Evolutionary conservation across 2,797 vertebrate species (phyloP).

Genomic region (Macropodus opercularis): DNA sequence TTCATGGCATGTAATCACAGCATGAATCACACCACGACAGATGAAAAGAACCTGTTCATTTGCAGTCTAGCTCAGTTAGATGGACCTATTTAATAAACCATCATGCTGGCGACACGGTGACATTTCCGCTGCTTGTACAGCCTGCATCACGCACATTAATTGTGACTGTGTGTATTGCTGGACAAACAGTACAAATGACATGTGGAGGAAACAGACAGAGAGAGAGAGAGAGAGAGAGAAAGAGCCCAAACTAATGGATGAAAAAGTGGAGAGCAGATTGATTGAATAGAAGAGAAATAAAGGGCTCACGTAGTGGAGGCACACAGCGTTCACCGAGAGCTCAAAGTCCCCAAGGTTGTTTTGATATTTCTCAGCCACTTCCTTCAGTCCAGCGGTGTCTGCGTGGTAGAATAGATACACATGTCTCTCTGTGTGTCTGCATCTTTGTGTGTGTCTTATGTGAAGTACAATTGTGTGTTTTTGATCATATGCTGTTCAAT

Average conservation of each 20-base stretch:
- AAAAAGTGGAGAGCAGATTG: constrained; percentile 55
- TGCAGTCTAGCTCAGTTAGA: constrained; percentile 22
- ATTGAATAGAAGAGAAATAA: constrained; percentile 57
- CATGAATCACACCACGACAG: constrained; percentile 28
- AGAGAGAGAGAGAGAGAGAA: constrained; percentile 5
- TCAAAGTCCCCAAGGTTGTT: constrained; percentile 65
- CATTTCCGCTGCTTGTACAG: constrained; percentile 41
- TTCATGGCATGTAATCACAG: constrained; percentile 15
- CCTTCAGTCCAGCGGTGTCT: constrained; percentile 28
- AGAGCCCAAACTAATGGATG: constrained; percentile 52
- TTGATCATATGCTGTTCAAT: not conserved
- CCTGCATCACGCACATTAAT: constrained; percentile 27
- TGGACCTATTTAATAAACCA: constrained; percentile 46
- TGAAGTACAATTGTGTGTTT: constrained; percentile 3
- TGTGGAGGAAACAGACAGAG: constrained; percentile 1
- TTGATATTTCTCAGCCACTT: constrained; percentile 66
- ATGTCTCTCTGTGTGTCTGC: constrained; percentile 28
- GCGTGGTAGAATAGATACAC: constrained; percentile 38
- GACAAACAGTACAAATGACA: constrained; percentile 62
- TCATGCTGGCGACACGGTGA: constrained; percentile 37
- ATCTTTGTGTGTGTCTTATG: constrained; percentile 6
- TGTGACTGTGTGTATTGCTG: constrained; percentile 10
- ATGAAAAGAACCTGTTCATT: constrained; percentile 45
- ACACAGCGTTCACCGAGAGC: constrained; percentile 44
- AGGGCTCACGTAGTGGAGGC: constrained; percentile 54